These are phyloP conservation scores for Rhagologus leucostigma DNA, from an alignment of 2,113 vertebrate genomes.

Conservation along the genomic window DNA sequence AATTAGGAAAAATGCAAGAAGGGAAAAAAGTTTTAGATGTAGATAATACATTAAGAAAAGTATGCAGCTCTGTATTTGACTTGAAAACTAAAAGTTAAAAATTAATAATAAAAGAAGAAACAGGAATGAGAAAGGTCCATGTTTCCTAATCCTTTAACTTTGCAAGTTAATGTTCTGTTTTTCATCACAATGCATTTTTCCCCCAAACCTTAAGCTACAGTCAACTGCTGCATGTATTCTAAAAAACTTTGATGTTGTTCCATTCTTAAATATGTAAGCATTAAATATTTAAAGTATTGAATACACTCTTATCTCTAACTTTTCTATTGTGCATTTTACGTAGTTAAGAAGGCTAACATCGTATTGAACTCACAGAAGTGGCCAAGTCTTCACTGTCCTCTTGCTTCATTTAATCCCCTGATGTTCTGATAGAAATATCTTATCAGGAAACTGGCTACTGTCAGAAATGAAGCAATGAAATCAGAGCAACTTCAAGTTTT, in stretches of 20 bases:
- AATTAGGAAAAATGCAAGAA: neutral
- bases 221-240: neutral
- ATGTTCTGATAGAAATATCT: neutral
- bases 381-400: neutral
- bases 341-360: neutral
- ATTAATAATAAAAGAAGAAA: neutral
- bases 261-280: neutral
- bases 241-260: neutral
- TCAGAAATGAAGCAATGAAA: neutral
- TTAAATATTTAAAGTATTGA: neutral
- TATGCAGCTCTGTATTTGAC: neutral
- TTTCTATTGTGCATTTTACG: neutral
- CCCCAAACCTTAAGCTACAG: neutral
- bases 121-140: neutral
- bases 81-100: neutral
- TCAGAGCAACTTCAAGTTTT: neutral
- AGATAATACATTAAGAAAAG: neutral
- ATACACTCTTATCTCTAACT: neutral
- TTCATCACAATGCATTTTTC: neutral
- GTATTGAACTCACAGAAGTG: neutral
- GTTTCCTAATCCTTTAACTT: neutral
- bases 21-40: fast-evolving
- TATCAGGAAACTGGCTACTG: neutral
- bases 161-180: neutral
- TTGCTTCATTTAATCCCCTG: neutral